Evolutionary conservation across 2,888 invertebrate species (phyloP).

Genomic region (Calliscelio sp.): DNA sequence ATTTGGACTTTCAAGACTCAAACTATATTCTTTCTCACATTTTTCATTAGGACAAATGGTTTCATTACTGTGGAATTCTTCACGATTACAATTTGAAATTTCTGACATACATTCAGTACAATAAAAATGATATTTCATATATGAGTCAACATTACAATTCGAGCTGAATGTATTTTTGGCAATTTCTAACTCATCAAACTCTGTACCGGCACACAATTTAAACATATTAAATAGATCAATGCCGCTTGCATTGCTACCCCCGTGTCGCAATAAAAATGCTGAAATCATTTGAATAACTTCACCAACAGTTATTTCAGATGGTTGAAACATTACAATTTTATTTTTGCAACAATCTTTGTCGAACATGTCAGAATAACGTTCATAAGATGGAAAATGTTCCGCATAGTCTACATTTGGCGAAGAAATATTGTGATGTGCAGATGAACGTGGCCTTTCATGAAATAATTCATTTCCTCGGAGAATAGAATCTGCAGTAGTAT

Average conservation of each 20-base stretch:
- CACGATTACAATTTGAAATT: constrained; percentile 17
- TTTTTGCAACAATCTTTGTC: no score
- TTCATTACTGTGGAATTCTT: neutral
- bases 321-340: no score
- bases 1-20: constrained; percentile 27
- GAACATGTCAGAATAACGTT: no score
- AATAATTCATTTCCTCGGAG: no score
- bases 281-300: no score
- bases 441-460: no score
- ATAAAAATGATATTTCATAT: constrained; percentile 43
- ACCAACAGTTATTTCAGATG: no score
- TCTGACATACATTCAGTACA: constrained; percentile 22
- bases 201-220: constrained; percentile 47
- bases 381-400: no score
- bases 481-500: no score
- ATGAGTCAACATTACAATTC: constrained; percentile 10
- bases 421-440: no score
- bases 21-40: constrained; percentile 23
- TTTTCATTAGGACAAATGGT: constrained; percentile 25
- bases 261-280: no score
- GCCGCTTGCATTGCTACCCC: neutral
- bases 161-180: constrained; percentile 33
- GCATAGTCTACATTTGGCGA: no score
- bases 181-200: constrained; percentile 34
- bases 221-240: constrained; percentile 32